Base-by-base conservation (phyloP, 2,888 invertebrate genomes). In the Schizaphis graminum region DNA sequence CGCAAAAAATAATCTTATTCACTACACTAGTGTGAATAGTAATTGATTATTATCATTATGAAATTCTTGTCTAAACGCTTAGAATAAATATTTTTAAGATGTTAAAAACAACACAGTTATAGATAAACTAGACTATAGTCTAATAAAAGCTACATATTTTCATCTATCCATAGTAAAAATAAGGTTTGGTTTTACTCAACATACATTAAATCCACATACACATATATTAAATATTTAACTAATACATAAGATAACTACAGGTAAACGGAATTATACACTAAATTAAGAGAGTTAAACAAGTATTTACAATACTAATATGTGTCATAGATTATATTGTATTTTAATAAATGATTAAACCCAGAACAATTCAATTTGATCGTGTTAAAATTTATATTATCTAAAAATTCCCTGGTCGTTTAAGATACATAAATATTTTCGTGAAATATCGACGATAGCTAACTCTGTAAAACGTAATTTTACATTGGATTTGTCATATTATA, bases 1-100 rank as follows among this genome's bases (percentile, higher is more conserved):
- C 92, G 61, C 35, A 92, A 86, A 49, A 91, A 87, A 87, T 61
- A 49, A 61, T 35, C 61, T 92, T 35, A 28, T 87, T 86, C 35
- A 92, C 87, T 49, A 87, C 35, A 41, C 28, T 8, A 28, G 49
- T 61, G 35, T 86, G 61, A 86, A 87, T 86, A 49, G 56, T 92
- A 92, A 92, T 92, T 26, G 49, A 61, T 87, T 49, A 84, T 91
- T 24, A 61, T 92, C 35, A 61, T 92, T 92, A 87, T 87, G 86
- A 87, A 92, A 92, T 92, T 86, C 57, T 47, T 86, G 61, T 87
- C 49, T 61, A 35, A 92, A 67, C 86, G 16, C 49, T 8, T 35
- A 21, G 21, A 77, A 35, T 0, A 16, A 77, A 77, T 77, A 77
- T 35, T 77, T 77, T 77, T 21, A n/a, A 67, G 4, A n/a, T 35